Base-by-base conservation (phyloP, 1,140 invertebrate species). In the Pogonomyrmex barbatus region DNA sequence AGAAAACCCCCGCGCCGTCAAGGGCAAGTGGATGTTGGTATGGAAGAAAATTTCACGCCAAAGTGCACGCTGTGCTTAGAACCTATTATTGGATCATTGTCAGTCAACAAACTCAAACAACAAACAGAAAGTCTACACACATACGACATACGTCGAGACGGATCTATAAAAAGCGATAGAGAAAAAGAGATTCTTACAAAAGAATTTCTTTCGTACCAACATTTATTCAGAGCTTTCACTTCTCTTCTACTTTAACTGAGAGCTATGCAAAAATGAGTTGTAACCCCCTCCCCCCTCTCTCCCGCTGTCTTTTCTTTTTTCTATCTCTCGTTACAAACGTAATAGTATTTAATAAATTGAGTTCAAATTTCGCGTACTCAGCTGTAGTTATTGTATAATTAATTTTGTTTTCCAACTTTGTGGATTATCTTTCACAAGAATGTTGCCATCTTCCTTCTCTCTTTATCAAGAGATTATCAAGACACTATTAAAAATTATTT, bases 1-100 rank as follows among this genome's bases (percentile, higher is more conserved):
- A 71, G 67, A 58, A 30, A 56, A 24, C 24, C 24, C 24, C 24
- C 24, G 24, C 24, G 17, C 42, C 47, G 50, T 10, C 50, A 83
- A 83, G 79, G 56, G 79, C 79, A 75, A 39, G 54, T 56, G 67
- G 68, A 39, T 71, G 54, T 42, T 39, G 42, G 67, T 45, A 73
- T 56, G 79, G 14, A 54, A 75, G 68, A 60, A 75, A 83, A 75
- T 50, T 73, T 56, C 79, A 33, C 79, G 45, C 79, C 24, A 8
- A 73, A 82, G 60, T n/a, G 79, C 54, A 42, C 58, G 75, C 30
- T 24, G 76, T 47, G 62, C 50, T 70, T 45, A 70, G 68, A 60
- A 68, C 39, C 65, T 81, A 81, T 81, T 81, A 81, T 81, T 81
- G 47, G 63, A 81, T 70, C 77, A 47, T 78, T 78, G 76, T 56